These are phyloP conservation scores for Caenorhabditis tropicalis DNA, from an alignment of 1,140 invertebrate species.

Conservation along the genomic window DNA sequence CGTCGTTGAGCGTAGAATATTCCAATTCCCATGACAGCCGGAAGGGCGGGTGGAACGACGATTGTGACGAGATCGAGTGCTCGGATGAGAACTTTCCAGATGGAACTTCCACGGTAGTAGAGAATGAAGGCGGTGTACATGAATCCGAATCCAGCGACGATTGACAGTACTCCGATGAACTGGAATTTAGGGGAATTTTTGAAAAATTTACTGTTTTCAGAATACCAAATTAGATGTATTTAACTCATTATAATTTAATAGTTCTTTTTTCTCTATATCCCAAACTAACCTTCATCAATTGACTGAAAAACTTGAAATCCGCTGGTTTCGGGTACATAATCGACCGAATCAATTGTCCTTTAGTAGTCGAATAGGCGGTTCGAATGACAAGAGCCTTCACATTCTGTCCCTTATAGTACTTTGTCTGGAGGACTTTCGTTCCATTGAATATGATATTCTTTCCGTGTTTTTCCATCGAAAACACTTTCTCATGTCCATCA, in stretches of 20 bases:
- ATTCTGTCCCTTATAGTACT: constrained; percentile 84
- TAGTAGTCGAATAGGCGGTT: constrained; percentile 87
- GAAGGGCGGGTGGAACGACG: constrained; percentile 82
- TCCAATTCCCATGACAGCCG: constrained; percentile 86
- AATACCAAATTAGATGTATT: too few species aligned
- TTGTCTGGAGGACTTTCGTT: constrained; percentile 91
- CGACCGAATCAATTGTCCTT: constrained; percentile 86
- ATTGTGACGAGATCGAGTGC: constrained; percentile 90
- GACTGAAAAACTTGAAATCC: constrained; percentile 88
- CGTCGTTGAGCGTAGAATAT: constrained; percentile 81
- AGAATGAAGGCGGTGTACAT: constrained; percentile 85
- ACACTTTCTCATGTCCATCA: constrained; percentile 73
- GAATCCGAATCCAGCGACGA: constrained; percentile 82
- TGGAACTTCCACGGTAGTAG: constrained; percentile 75
- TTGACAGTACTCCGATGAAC: constrained; percentile 83
- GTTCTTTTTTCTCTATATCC: background rate
- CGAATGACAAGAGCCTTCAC: constrained; percentile 74
- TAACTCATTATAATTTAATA: too few species aligned
- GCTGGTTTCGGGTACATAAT: constrained; percentile 90
- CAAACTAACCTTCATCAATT: constrained; percentile 79
- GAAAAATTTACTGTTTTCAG: too few species aligned
- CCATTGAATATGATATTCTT: constrained; percentile 91
- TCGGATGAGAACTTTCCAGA: constrained; percentile 73
- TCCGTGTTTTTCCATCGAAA: constrained; percentile 75
- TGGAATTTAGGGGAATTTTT: too few species aligned